Conservation (phyloP, 1,140 invertebrate species). For the Proctacanthus coquilletti region DNA sequence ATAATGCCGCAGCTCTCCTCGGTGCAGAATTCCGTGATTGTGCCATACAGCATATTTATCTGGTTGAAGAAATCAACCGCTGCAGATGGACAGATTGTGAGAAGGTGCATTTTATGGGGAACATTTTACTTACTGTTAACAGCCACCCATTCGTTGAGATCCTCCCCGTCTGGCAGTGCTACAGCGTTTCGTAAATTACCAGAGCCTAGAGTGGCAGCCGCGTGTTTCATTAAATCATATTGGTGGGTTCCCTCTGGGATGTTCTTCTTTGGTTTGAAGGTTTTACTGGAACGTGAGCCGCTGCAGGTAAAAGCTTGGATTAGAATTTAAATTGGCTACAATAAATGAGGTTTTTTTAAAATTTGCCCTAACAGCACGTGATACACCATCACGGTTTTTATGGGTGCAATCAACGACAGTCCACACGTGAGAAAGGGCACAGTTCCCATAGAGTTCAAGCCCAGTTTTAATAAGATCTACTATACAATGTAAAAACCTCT, state of each 20-base stretch:
- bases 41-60: slow-evolving; percentile 99
- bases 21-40: slow-evolving; percentile 98
- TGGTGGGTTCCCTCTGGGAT: slow-evolving; percentile 98
- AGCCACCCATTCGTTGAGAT: slow-evolving; percentile 99
- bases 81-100: slow-evolving; percentile 35
- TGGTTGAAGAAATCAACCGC: slow-evolving; percentile 99
- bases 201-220: slow-evolving; percentile 92
- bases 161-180: slow-evolving; percentile 94
- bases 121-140: slow-evolving; percentile 94
- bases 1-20: slow-evolving; percentile 96
- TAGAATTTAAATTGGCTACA: background rate
- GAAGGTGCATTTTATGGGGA: no score
- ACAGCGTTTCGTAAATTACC: slow-evolving; percentile 93
- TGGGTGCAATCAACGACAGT: no score
- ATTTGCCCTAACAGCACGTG: no score
- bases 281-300: slow-evolving; percentile 68
- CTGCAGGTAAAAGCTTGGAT: slow-evolving; percentile 8
- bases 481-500: no score
- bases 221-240: slow-evolving; percentile 99
- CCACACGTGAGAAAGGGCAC: no score
- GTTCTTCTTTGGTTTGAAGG: slow-evolving; percentile 98
- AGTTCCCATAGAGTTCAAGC: no score
- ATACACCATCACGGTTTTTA: no score
- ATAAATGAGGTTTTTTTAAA: no score
- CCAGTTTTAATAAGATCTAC: no score